Conservation (phyloP, 2,888 invertebrate genomes). For the Ganaspis brasiliensis region DNA sequence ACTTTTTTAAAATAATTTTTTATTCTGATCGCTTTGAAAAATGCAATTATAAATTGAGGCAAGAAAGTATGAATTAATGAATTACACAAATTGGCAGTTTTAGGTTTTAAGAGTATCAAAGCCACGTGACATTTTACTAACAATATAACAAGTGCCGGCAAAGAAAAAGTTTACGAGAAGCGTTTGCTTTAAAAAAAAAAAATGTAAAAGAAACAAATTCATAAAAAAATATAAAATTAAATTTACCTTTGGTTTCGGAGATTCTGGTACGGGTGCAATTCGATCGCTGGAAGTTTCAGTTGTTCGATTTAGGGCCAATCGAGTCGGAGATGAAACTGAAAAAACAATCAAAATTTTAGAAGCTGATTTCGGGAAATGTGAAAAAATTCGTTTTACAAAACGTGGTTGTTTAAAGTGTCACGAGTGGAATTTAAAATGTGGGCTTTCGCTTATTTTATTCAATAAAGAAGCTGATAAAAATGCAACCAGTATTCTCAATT, state of each 20-base stretch:
- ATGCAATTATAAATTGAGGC: slow-evolving; percentile 42
- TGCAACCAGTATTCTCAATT: too few relatives aligned
- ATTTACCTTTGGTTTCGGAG: slow-evolving; percentile 82
- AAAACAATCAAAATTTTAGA: slow-evolving; percentile 56
- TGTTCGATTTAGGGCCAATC: slow-evolving; percentile 81
- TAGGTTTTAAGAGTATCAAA: slow-evolving; percentile 48
- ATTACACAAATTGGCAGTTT: slow-evolving; percentile 48
- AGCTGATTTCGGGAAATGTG: not conserved
- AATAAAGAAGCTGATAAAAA: not conserved
- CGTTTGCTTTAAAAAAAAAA: slow-evolving; percentile 44
- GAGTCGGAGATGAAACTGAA: slow-evolving; percentile 82
- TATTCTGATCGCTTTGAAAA: slow-evolving; percentile 48
- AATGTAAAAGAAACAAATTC: slow-evolving; percentile 47
- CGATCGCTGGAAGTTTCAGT: slow-evolving; percentile 74
- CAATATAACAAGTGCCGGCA: slow-evolving; percentile 54
- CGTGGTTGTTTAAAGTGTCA: not conserved
- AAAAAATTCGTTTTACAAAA: not conserved
- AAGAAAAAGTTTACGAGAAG: slow-evolving; percentile 64
- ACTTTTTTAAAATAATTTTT: not conserved
- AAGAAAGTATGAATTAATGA: slow-evolving; percentile 48
- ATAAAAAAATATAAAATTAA: slow-evolving; percentile 10
- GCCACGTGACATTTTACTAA: slow-evolving; percentile 52
- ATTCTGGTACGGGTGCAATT: slow-evolving; percentile 80
- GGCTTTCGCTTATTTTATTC: not conserved
- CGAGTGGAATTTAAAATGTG: slow-evolving; percentile 14